These are phyloP conservation scores for Bufo gargarizans DNA, from an alignment of 2,113 vertebrate genomes.

Conservation along the genomic window DNA sequence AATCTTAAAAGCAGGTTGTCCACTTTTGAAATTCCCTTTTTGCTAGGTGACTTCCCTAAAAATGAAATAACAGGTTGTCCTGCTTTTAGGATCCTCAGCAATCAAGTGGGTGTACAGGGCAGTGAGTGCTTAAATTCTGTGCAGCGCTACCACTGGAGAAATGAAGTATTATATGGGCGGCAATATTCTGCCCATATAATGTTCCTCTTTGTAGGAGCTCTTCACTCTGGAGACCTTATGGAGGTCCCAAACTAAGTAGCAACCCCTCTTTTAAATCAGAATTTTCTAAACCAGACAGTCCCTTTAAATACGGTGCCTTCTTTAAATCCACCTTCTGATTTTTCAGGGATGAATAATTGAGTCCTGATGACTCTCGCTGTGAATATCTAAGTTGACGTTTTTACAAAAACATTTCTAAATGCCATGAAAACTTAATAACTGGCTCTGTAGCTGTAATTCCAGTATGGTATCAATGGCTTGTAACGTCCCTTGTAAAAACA, in stretches of 20 bases:
- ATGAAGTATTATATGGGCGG: neutral
- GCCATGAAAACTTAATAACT: conserved; percentile 23
- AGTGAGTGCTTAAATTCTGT: too few species aligned
- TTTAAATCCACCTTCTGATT: neutral
- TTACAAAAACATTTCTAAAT: conserved; percentile 23
- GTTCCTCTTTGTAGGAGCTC: neutral
- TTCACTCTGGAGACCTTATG: neutral
- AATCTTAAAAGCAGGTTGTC: too few species aligned
- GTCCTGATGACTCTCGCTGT: neutral
- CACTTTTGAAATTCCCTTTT: neutral
- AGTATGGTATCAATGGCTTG: conserved; percentile 33
- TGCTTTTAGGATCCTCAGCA: too few species aligned
- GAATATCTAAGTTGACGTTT: neutral
- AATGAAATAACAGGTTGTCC: neutral
- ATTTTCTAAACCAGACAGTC: neutral
- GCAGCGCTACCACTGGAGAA: neutral
- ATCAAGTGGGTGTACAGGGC: too few species aligned
- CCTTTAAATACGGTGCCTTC: neutral
- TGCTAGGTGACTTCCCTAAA: neutral
- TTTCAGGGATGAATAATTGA: neutral
- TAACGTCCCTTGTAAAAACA: conserved; percentile 42
- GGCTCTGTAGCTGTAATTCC: conserved; percentile 27
- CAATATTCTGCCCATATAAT: neutral
- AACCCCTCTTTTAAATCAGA: neutral
- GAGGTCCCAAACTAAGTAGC: neutral